phyloP scores from a whole-genome alignment of 2,888 invertebrate genomes.

The Ophonus ardosiacus region DNA sequence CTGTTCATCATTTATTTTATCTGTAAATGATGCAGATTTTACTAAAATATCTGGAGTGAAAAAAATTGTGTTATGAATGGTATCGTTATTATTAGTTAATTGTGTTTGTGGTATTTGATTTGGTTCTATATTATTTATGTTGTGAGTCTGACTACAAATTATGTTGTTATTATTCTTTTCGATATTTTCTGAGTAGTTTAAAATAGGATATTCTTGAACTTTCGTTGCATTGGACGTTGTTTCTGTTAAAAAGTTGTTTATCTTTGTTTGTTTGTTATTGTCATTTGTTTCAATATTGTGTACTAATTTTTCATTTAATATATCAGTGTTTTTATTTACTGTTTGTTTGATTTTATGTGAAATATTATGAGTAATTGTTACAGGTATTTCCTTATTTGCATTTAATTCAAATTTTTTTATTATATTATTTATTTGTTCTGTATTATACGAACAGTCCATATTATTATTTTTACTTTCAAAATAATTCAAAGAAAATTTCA shows the following conservation, averaged over 20 bases:
- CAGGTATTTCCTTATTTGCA: neutral
- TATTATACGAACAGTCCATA: constrained; percentile 62
- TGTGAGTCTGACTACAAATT: neutral
- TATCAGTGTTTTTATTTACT: too few species aligned
- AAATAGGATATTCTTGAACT: neutral
- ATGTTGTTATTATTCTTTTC: neutral
- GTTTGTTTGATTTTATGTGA: too few species aligned
- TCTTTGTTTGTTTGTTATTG: too few species aligned
- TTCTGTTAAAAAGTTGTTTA: too few species aligned
- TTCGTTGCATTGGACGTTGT: too few species aligned
- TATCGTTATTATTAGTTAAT: neutral
- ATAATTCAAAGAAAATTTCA: neutral
- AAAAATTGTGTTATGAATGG: neutral
- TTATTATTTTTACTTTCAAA: neutral
- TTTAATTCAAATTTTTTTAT: neutral
- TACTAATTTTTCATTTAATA: too few species aligned
- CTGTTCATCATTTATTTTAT: constrained; percentile 68
- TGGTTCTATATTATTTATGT: neutral
- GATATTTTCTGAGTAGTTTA: neutral
- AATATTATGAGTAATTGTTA: too few species aligned
- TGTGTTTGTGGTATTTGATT: neutral
- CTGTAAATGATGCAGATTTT: constrained; percentile 70
- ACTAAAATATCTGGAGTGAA: constrained; percentile 40
- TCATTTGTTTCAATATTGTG: too few species aligned
- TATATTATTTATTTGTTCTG: constrained; percentile 46